Percentiles rank a stretch among this genome's conserved stretches.
These are phyloP conservation scores for Sinocyclocheilus rhinocerous DNA, from an alignment of 2,113 vertebrate species.

Conservation along the genomic window DNA sequence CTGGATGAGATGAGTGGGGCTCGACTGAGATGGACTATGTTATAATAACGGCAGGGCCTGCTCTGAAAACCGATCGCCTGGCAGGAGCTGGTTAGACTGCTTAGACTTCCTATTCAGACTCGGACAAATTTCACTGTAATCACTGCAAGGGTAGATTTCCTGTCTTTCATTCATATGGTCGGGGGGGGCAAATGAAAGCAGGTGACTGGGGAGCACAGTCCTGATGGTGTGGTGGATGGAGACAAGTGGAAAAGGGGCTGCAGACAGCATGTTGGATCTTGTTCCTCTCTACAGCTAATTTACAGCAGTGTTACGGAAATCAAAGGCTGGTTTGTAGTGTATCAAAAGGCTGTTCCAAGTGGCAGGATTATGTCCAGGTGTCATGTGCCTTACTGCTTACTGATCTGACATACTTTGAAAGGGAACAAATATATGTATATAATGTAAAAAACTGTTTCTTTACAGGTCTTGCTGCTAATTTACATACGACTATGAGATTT, in stretches of 20 bases:
- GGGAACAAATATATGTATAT: background rate
- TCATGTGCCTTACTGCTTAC: conserved; percentile 8
- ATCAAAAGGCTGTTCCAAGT: conserved; percentile 48
- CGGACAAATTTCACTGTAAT: conserved; percentile 69
- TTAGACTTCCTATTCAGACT: conserved; percentile 73
- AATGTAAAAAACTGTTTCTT: too few species aligned
- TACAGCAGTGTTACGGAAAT: conserved; percentile 37
- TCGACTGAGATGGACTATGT: conserved; percentile 64
- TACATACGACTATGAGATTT: too few species aligned
- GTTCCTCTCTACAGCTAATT: conserved; percentile 24
- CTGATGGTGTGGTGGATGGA: conserved; percentile 61
- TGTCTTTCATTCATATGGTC: conserved; percentile 66
- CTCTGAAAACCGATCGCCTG: conserved; percentile 74
- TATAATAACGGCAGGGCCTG: conserved; percentile 72
- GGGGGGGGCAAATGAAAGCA: conserved; percentile 64
- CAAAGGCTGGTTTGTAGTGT: conserved; percentile 44
- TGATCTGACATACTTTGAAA: background rate
- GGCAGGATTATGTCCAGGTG: conserved; percentile 47
- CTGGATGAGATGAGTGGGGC: conserved; percentile 31
- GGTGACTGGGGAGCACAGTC: conserved; percentile 54
- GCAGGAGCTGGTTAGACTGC: conserved; percentile 60
- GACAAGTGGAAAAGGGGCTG: conserved; percentile 49
- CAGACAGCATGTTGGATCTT: conserved; percentile 35
- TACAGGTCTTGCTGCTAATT: too few species aligned
- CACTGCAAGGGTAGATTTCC: conserved; percentile 76